A percentile compares a stretch with the other conserved stretches of the same genome.
Evolutionary conservation across 2,888 invertebrate species (phyloP).

Genomic region (Labia minor): DNA sequence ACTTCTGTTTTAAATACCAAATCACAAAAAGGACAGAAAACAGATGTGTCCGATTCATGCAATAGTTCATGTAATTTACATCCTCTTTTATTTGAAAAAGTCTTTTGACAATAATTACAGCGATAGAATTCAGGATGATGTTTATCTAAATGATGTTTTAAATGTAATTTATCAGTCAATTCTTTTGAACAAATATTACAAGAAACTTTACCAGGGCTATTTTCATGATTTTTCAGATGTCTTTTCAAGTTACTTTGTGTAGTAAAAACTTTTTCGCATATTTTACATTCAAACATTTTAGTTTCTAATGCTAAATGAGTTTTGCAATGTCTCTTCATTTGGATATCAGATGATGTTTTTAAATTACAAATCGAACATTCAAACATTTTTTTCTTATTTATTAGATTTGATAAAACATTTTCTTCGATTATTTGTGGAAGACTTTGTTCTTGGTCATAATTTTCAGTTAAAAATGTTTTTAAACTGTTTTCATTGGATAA

Average conservation of each 20-base stretch:
- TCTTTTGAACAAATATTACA: slow-evolving; percentile 20
- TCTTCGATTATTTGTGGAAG: background rate
- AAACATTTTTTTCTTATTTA: slow-evolving; percentile 16
- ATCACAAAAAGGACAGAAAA: slow-evolving; percentile 15
- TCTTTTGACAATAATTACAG: slow-evolving; percentile 14
- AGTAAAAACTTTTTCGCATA: slow-evolving; percentile 24
- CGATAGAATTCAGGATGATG: slow-evolving; percentile 18
- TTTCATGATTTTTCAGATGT: slow-evolving; percentile 24
- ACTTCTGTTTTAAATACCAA: slow-evolving; percentile 22
- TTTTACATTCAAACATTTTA: slow-evolving; percentile 21
- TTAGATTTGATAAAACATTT: background rate
- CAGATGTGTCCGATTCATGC: background rate
- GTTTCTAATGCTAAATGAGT: slow-evolving; percentile 20
- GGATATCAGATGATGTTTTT: slow-evolving; percentile 9
- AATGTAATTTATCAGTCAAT: slow-evolving; percentile 19
- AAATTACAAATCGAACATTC: slow-evolving; percentile 23
- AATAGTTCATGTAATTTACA: slow-evolving; percentile 21
- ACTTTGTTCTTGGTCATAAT: background rate
- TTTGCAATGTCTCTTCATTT: slow-evolving; percentile 23
- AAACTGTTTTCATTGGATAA: background rate
- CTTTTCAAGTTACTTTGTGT: slow-evolving; percentile 23
- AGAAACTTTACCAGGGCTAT: background rate
- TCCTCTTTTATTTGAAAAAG: slow-evolving; percentile 15
- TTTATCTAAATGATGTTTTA: slow-evolving; percentile 20
- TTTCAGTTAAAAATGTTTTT: background rate